phyloP scores from a whole-genome alignment of 1,140 invertebrate species.

The Eumeta japonica region DNA sequence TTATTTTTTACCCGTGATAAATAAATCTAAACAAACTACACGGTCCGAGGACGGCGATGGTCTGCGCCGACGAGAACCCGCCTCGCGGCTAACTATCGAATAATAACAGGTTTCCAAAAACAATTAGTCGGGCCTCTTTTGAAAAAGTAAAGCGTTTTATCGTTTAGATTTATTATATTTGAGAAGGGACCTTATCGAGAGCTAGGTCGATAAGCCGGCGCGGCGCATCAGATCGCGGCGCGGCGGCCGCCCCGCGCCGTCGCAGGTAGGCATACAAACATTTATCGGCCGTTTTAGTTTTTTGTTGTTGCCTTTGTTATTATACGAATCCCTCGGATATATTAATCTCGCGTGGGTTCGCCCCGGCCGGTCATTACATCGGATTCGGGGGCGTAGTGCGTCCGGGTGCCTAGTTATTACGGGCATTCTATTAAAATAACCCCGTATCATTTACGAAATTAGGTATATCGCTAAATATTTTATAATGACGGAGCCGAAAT shows the following conservation, averaged over 20 bases:
- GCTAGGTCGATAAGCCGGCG: slow-evolving; percentile 9
- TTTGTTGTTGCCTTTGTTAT: slow-evolving; percentile 49
- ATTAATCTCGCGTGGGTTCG: slow-evolving; percentile 49
- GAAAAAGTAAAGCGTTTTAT: slow-evolving; percentile 43
- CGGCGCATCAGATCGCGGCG: slow-evolving; percentile 20
- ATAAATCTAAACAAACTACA: no score
- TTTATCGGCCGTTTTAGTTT: slow-evolving; percentile 51
- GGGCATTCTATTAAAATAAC: slow-evolving; percentile 48
- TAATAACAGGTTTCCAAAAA: slow-evolving; percentile 41
- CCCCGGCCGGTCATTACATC: slow-evolving; percentile 45
- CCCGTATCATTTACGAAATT: slow-evolving; percentile 50
- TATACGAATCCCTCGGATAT: slow-evolving; percentile 45
- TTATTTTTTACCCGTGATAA: no score
- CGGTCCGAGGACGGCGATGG: no score
- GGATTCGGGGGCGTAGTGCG: slow-evolving; percentile 50
- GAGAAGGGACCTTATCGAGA: slow-evolving; percentile 43
- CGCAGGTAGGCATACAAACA: slow-evolving; percentile 42
- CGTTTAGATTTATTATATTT: slow-evolving; percentile 53
- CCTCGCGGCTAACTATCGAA: no score
- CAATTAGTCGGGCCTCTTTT: slow-evolving; percentile 45
- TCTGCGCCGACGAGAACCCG: no score
- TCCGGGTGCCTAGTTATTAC: slow-evolving; percentile 50
- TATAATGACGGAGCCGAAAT: slow-evolving; percentile 40
- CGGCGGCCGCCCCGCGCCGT: slow-evolving; percentile 22
- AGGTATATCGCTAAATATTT: slow-evolving; percentile 55